Evolutionary conservation across 2,888 invertebrate genomes (phyloP).

Genomic region (Nemotelus nigrinus): DNA sequence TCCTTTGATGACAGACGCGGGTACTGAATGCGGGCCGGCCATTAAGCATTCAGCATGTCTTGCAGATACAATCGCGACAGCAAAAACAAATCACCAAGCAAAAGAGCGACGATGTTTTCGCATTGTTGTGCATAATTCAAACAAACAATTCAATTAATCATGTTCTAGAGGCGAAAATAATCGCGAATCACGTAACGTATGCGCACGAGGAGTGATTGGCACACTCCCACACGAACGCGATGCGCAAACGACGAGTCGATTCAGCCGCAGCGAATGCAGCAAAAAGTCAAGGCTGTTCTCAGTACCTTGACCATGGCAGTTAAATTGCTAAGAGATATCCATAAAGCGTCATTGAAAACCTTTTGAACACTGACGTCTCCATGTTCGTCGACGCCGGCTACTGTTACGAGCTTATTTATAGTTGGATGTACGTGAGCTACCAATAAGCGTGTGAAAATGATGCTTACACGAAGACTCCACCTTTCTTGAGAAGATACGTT

Average conservation of each 20-base stretch:
- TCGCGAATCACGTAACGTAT: conserved; percentile 5
- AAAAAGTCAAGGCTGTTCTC: conserved; percentile 31
- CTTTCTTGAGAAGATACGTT: no score
- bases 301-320: conserved; percentile 27
- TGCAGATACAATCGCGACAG: no score
- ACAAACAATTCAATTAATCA: conserved; percentile 7
- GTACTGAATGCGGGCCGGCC: no score
- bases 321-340: neutral
- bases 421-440: neutral
- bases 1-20: no score
- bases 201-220: neutral
- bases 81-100: no score
- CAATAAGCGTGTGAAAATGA: neutral
- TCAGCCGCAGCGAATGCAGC: conserved; percentile 1
- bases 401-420: no score
- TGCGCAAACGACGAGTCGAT: neutral
- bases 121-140: neutral
- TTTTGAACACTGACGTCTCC: neutral
- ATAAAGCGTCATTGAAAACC: neutral
- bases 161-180: neutral
- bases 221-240: conserved; percentile 13
- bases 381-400: no score
- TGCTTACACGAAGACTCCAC: neutral
- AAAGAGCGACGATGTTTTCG: no score
- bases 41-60: no score